Conservation (phyloP, 2,797 vertebrate genomes). For the Hapalemur alaotrensis region DNA sequence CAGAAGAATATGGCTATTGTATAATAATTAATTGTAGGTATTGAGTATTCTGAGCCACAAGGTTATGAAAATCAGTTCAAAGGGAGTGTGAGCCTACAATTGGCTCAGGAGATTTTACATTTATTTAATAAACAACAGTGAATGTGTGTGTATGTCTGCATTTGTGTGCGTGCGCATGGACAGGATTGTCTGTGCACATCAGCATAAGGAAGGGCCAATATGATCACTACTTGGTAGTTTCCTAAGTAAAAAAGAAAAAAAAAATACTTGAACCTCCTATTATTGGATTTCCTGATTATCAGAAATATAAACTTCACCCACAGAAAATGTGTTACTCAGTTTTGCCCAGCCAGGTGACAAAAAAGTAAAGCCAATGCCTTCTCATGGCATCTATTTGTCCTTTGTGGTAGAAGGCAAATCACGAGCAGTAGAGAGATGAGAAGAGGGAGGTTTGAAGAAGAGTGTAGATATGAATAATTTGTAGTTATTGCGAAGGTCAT, state of each 20-base stretch:
- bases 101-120: not conserved
- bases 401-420: not conserved
- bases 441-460: not conserved
- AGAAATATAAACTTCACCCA: not conserved
- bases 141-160: not conserved
- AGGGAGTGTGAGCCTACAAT: not conserved
- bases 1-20: not conserved
- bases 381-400: not conserved
- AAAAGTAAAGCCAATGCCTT: not conserved
- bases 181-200: not conserved
- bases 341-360: not conserved
- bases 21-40: not conserved
- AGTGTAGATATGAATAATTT: not conserved
- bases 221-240: not conserved
- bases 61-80: not conserved
- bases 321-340: not conserved
- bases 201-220: not conserved
- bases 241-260: not conserved
- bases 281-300: not conserved
- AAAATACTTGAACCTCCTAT: not conserved
- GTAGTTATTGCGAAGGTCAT: not conserved
- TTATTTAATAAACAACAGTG: not conserved
- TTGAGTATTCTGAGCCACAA: not conserved
- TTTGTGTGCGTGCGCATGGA: accelerated
- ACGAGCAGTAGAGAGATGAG: not conserved